A percentile compares a stretch with the other conserved stretches of the same genome.
Conservation (phyloP, 2,888 invertebrate species). For the Ditylenchus weischeri region DNA sequence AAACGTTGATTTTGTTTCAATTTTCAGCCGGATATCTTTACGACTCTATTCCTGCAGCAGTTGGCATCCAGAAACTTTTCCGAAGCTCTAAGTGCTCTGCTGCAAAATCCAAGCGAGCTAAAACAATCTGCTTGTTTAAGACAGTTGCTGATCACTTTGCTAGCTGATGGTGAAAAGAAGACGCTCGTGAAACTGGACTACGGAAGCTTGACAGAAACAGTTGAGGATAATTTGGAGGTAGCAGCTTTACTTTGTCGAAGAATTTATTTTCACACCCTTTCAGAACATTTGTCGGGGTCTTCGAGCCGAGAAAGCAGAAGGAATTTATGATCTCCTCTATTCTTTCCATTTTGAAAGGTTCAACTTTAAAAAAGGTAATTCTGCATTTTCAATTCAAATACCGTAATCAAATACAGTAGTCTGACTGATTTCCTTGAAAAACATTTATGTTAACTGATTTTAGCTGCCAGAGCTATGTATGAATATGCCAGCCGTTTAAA, state of each 20-base stretch:
- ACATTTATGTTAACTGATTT: not conserved
- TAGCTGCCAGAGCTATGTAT: conserved; percentile 44
- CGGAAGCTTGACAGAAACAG: conserved; percentile 20
- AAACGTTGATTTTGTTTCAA: too few relatives aligned
- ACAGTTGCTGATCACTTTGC: conserved; percentile 24
- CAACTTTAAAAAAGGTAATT: conserved; percentile 27
- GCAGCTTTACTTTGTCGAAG: too few relatives aligned
- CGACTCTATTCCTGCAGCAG: conserved; percentile 45
- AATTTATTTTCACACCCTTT: too few relatives aligned
- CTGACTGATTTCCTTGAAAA: too few relatives aligned
- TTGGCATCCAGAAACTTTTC: conserved; percentile 34
- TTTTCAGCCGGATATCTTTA: conserved; percentile 35
- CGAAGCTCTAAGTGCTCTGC: conserved; percentile 38
- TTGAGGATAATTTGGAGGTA: conserved; percentile 33
- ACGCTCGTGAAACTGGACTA: conserved; percentile 28
- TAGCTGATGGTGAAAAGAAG: conserved; percentile 17
- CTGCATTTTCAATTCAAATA: too few relatives aligned
- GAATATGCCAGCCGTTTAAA: conserved; percentile 38
- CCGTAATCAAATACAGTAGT: too few relatives aligned
- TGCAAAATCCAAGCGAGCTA: conserved; percentile 27
- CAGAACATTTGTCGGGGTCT: not conserved
- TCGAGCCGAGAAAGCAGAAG: not conserved
- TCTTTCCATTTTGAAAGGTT: conserved; percentile 33
- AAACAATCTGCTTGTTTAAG: conserved; percentile 29
- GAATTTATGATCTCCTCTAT: conserved; percentile 26